Base-by-base conservation (phyloP, 2,113 vertebrate species). In the Colinus virginianus region DNA sequence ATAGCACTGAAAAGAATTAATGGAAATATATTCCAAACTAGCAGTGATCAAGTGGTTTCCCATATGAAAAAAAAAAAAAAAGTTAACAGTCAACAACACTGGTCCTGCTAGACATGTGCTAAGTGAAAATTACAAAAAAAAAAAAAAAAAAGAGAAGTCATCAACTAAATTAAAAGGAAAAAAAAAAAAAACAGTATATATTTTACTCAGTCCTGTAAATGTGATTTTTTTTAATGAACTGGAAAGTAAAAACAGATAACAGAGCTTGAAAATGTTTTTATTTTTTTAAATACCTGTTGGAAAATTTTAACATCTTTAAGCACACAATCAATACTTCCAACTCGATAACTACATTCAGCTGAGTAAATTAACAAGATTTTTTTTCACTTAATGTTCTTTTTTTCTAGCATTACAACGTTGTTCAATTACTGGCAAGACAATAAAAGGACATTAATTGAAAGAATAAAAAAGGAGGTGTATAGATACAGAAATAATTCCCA, bases 11-110 rank as follows among this genome's bases (percentile, higher is more conserved):
- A 88, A 95, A 92, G 19, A 78, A 69, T 45, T 91, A 84, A 88
- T 88, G 83, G 95, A 95, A 97, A 94, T 48, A 36, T 18, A 49
- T 88, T 93, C 90, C 89, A 94, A 95, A 91, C 69, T 92, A 90
- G 79, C 79, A 88, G 93, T 34, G 91, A 93, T 87, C 95, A 90
- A 13, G 48, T 90, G 93, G 85, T 63, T 77, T 93, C 78, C 96
- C 75, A 89, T 34, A 28, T 9, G 28, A 53, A 53, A 48, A 48
- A 56, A 92, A 82, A 82, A 93, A 92, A 95, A 48, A 95, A 42
- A 88, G 90, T 64, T 81, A 87, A 86, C 79, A 85, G 79, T 80
- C 91, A 91, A 95, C 92, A 55, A 45, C 55, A 68, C 55, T 49
- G 72, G 76, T 96, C 93, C 96, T 96, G 88, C 82, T 90, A 88